Evolutionary conservation across 2,113 vertebrate species (phyloP).

Genomic region (Pluvialis apricaria): DNA sequence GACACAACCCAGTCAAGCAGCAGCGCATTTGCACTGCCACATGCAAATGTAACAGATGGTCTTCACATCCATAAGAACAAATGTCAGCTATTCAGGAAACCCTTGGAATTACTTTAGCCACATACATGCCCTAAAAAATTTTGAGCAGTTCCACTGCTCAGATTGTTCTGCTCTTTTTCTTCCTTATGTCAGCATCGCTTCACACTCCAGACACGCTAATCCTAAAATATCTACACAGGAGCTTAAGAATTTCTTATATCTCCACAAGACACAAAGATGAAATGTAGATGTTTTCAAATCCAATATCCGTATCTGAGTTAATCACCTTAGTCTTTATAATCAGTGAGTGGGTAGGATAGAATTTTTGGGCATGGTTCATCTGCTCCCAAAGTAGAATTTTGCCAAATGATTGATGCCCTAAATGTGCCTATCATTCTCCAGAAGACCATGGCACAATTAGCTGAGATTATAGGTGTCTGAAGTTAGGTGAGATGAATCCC

Average conservation of each 20-base stretch:
- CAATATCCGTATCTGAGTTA: conserved; percentile 4
- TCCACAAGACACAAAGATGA: conserved; percentile 32
- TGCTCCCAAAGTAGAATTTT: conserved; percentile 3
- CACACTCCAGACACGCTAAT: conserved; percentile 9
- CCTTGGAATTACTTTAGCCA: background rate
- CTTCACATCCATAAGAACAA: background rate
- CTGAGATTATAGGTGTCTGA: background rate
- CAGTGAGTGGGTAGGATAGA: background rate
- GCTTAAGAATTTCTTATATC: conserved; percentile 49
- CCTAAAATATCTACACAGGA: conserved; percentile 48
- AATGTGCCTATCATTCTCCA: conserved; percentile 16
- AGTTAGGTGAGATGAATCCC: conserved; percentile 5
- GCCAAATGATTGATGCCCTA: background rate
- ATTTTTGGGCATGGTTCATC: conserved; percentile 5
- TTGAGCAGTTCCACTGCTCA: background rate
- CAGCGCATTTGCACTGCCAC: background rate
- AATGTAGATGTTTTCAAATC: conserved; percentile 49
- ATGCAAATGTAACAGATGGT: background rate
- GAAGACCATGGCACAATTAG: background rate
- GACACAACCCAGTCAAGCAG: background rate
- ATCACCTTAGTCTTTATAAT: conserved; percentile 50
- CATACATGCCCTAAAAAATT: background rate
- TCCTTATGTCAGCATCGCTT: conserved; percentile 5
- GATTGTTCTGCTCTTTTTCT: conserved; percentile 1
- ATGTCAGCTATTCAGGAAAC: background rate